A percentile compares a stretch with the other conserved stretches of the same genome.
Conservation (phyloP, 2,113 vertebrate species). For the Psilopogon haemacephalus region DNA sequence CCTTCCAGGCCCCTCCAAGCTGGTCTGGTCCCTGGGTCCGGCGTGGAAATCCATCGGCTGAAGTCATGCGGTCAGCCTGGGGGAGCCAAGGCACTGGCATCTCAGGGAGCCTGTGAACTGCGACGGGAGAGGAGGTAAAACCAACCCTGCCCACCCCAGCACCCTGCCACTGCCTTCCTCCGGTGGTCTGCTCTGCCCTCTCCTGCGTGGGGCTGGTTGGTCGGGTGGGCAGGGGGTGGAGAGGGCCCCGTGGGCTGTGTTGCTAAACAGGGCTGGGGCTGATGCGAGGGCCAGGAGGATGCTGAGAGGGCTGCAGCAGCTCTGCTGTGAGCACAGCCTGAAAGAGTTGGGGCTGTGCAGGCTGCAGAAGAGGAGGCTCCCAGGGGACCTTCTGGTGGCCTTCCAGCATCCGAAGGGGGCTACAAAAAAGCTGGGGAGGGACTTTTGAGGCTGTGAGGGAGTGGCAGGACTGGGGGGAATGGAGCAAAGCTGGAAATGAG, state of each 20-base stretch:
- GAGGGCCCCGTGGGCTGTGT: not conserved
- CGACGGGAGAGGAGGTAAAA: conserved; percentile 47
- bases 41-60: not conserved
- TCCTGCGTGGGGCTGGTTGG: not conserved
- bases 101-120: not conserved
- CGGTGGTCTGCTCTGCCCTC: not conserved
- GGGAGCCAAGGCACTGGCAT: not conserved
- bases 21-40: not conserved
- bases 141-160: not conserved
- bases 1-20: not conserved
- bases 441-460: too few relatives aligned
- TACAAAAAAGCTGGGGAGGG: too few relatives aligned
- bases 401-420: too few relatives aligned
- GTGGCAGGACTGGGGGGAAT: too few relatives aligned
- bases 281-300: too few relatives aligned
- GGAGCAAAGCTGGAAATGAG: too few relatives aligned
- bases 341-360: too few relatives aligned
- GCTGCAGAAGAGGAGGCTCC: too few relatives aligned
- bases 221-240: not conserved
- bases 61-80: not conserved
- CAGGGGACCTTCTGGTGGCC: too few relatives aligned
- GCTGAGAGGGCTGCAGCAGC: too few relatives aligned
- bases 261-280: not conserved
- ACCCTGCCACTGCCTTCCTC: not conserved
- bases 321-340: too few relatives aligned